Conservation (phyloP, 2,888 invertebrate genomes). For the Carabus problematicus region DNA sequence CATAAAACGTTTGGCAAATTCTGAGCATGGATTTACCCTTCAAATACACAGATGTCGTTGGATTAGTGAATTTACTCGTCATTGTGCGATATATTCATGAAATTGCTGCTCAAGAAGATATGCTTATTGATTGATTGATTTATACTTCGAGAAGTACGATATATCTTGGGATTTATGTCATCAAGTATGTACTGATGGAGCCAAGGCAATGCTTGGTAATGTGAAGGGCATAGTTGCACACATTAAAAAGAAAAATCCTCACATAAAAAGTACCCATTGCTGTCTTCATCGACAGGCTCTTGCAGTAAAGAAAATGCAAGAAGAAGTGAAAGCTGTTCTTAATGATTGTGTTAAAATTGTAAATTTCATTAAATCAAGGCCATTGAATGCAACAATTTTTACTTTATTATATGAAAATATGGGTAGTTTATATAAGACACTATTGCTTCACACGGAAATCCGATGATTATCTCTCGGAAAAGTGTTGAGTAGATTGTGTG, state of each 20-base stretch:
- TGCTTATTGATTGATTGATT: conserved; percentile 45
- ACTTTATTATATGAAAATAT: conserved; percentile 43
- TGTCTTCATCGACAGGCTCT: conserved; percentile 46
- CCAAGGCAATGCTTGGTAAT: conserved; percentile 47
- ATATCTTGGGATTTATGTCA: conserved; percentile 38
- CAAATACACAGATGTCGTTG: conserved; percentile 45
- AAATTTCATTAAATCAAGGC: conserved; percentile 44
- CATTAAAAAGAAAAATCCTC: conserved; percentile 46
- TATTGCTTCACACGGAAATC: conserved; percentile 43
- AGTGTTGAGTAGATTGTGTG: conserved; percentile 18
- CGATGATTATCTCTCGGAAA: conserved; percentile 28
- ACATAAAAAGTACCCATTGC: conserved; percentile 44
- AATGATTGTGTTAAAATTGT: conserved; percentile 41
- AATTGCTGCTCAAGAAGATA: conserved; percentile 45
- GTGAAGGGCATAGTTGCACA: conserved; percentile 39
- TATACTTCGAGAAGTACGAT: conserved; percentile 32
- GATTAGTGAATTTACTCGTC: conserved; percentile 49
- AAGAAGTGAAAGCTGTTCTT: conserved; percentile 38
- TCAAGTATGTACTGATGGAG: conserved; percentile 42
- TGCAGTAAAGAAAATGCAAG: conserved; percentile 45
- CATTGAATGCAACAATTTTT: conserved; percentile 45
- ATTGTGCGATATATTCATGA: conserved; percentile 50
- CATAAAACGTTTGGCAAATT: conserved; percentile 32
- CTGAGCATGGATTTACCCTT: conserved; percentile 45
- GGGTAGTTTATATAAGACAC: conserved; percentile 41